phyloP scores from a whole-genome alignment of 2,113 vertebrate genomes.

The Dunckerocampus dactyliophorus region DNA sequence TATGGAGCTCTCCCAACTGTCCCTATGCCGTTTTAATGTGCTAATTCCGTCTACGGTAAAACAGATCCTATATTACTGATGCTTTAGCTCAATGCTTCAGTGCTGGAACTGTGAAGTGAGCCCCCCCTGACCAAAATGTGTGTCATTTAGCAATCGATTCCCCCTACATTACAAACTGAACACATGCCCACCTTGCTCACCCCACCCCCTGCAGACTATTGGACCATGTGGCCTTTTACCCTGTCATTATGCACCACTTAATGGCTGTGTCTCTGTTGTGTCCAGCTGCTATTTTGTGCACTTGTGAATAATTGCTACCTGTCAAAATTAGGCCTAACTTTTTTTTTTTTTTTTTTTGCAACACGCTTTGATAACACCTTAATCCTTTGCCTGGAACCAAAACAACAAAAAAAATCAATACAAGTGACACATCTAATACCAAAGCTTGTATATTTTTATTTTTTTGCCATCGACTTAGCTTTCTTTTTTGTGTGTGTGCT shows the following conservation, averaged over 20 bases:
- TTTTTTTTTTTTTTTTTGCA: conserved; percentile 15
- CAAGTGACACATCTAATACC: conserved; percentile 34
- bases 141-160: conserved; percentile 17
- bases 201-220: neutral
- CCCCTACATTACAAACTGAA: neutral
- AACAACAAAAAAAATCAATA: conserved; percentile 31
- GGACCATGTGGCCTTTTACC: conserved; percentile 21
- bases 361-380: conserved; percentile 32
- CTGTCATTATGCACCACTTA: conserved; percentile 28
- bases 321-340: neutral
- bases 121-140: conserved; percentile 10
- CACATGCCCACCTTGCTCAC: neutral
- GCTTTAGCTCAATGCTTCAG: neutral
- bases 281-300: conserved; percentile 8
- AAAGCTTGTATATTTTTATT: neutral
- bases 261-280: conserved; percentile 15
- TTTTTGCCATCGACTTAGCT: neutral
- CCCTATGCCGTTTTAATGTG: neutral
- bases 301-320: neutral
- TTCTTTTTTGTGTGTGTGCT: conserved; percentile 4
- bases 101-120: conserved; percentile 8
- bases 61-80: neutral
- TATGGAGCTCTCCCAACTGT: conserved; percentile 35
- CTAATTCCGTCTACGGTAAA: neutral
- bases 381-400: conserved; percentile 33